These are phyloP conservation scores for Eunapius fragilis DNA, from an alignment of 37 sponge, comb jelly and placozoan genomes.

Conservation along the genomic window DNA sequence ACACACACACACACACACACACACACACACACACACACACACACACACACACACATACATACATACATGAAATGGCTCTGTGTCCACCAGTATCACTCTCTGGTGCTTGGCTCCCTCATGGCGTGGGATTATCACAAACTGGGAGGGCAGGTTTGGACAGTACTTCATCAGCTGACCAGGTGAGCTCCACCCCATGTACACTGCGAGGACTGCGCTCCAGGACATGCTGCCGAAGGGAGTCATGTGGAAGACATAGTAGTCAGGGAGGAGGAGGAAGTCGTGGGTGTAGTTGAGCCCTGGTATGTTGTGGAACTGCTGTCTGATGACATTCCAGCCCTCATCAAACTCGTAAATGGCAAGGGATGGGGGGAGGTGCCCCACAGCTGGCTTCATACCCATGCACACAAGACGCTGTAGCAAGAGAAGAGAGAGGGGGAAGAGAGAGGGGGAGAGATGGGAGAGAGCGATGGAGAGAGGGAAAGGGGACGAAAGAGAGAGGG, in stretches of 20 bases:
- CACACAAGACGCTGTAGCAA: slow-evolving; percentile 65
- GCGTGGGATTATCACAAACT: slow-evolving; percentile 78
- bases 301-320: slow-evolving; percentile 60
- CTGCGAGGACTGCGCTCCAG: slow-evolving; percentile 6
- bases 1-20: background rate
- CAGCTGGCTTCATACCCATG: slow-evolving; percentile 59
- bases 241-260: slow-evolving; percentile 90
- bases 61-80: slow-evolving; percentile 87
- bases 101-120: slow-evolving; percentile 56
- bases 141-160: slow-evolving; percentile 68
- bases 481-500: too few species aligned
- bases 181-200: slow-evolving; percentile 49
- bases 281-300: slow-evolving; percentile 90
- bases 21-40: background rate
- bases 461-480: too few species aligned
- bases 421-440: background rate
- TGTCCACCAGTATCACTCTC: slow-evolving; percentile 56
- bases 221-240: slow-evolving; percentile 76
- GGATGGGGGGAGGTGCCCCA: slow-evolving; percentile 41
- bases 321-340: slow-evolving; percentile 51
- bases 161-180: slow-evolving; percentile 63
- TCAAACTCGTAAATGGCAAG: slow-evolving; percentile 87
- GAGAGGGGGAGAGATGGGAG: too few species aligned
- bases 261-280: slow-evolving; percentile 81
- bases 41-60: background rate